These are phyloP conservation scores for Apamea anceps DNA, from an alignment of 2,888 invertebrate genomes.

Conservation along the genomic window DNA sequence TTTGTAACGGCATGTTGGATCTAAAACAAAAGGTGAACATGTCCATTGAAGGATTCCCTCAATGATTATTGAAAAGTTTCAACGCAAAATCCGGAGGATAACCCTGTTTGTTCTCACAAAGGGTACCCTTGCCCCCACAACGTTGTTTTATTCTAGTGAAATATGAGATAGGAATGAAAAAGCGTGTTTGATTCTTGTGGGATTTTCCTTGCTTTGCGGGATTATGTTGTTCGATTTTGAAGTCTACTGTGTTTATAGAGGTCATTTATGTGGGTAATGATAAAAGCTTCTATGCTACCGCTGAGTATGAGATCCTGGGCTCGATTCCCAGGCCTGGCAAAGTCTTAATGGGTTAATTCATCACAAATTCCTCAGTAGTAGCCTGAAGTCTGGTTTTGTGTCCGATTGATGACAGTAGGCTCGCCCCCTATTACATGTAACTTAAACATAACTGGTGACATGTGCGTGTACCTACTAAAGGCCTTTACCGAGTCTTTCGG, in stretches of 20 bases:
- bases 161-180: slow-evolving; percentile 79
- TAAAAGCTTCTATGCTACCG: not conserved
- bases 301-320: not conserved
- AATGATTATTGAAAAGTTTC: slow-evolving; percentile 87
- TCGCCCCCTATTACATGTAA: too few relatives aligned
- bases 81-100: slow-evolving; percentile 72
- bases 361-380: not conserved
- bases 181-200: slow-evolving; percentile 70
- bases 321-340: not conserved
- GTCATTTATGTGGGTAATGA: not conserved
- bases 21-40: slow-evolving; percentile 73
- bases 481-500: not conserved
- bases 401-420: not conserved
- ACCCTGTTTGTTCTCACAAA: slow-evolving; percentile 77
- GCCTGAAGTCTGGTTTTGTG: not conserved
- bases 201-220: slow-evolving; percentile 69
- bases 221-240: slow-evolving; percentile 38
- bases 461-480: not conserved
- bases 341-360: not conserved
- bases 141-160: slow-evolving; percentile 75
- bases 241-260: slow-evolving; percentile 19
- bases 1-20: slow-evolving; percentile 55
- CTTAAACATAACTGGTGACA: not conserved
- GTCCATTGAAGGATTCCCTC: slow-evolving; percentile 81
- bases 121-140: slow-evolving; percentile 72